phyloP scores from a whole-genome alignment of 2,797 vertebrate genomes.

The Spinibarbus caldwelli region DNA sequence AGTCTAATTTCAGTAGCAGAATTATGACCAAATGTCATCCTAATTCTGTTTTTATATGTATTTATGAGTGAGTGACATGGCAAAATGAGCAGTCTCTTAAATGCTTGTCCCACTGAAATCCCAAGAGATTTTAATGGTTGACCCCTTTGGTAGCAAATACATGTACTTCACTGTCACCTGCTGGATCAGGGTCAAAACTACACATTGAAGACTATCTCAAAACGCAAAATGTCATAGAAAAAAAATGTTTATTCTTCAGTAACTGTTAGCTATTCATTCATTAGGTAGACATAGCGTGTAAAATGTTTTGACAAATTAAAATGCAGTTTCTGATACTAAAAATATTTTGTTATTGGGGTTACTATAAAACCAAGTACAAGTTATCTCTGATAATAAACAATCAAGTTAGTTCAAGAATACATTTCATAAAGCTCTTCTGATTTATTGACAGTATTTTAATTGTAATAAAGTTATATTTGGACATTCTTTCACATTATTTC shows the following conservation, averaged over 20 bases:
- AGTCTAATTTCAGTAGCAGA: background rate
- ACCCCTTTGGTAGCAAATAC: background rate
- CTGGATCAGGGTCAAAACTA: conserved; percentile 1
- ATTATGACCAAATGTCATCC: background rate
- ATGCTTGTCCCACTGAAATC: background rate
- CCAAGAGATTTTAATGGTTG: background rate
- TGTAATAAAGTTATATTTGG: background rate
- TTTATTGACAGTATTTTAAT: background rate
- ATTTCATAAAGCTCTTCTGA: conserved; percentile 1
- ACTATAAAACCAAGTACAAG: background rate
- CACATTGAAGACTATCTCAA: background rate
- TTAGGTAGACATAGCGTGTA: background rate
- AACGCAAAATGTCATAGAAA: background rate
- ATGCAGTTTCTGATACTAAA: background rate
- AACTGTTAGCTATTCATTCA: background rate
- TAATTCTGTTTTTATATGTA: conserved; percentile 1
- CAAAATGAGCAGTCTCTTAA: conserved; percentile 14
- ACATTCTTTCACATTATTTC: background rate
- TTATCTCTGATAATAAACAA: background rate
- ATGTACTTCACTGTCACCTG: background rate
- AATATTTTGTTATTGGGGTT: background rate
- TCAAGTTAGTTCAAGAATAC: background rate
- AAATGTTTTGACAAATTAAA: background rate
- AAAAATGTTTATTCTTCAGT: conserved; percentile 20
- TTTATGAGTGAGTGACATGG: background rate